Evolutionary conservation across 2,888 invertebrate species (phyloP), one percentile per base, ranked within the genome.

Genomic region (Mimumesa dahlbomi): DNA sequence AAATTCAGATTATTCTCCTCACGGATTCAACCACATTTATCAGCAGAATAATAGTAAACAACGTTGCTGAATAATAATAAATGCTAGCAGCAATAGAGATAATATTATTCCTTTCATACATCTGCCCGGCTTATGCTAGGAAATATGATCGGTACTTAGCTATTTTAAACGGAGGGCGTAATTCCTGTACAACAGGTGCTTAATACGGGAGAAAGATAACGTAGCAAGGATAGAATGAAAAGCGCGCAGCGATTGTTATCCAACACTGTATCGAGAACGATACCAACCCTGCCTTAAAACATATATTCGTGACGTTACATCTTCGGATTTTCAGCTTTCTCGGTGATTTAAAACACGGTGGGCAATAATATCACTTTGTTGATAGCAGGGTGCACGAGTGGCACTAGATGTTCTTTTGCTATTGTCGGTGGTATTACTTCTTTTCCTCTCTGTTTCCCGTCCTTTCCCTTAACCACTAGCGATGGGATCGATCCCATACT

Each of bases 171-270:
- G 16, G 19, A 19, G 22, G 42, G 25, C 19, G 38, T 43, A 57
- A 22, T 34, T 34, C 34, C n/a, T 4, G n/a, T 9, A 70, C 53
- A 71, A 71, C 70, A 71, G 70, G 57, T 71, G 70, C 62, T 62
- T 25, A 7, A 36, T 9, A 16, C 11, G 9, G 21, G 67, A 38
- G 18, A n/a, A 36, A 25, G 25, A 29, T 14, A 49, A 21, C 19
- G 22, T 29, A 14, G 16, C 7, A n/a, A 21, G 11, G 25, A 46
- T 7, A 18, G 3, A 19, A 9, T 9, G 14, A 18, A 34, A 34
- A 61, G 21, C 6, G 61, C 61, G 61, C 50, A 68, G 56, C 61
- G 66, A 49, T 43, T 11, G 42, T 25, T 18, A 31, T 6, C n/a
- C 13, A 13, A 16, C 13, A 1, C 45, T 50, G 19, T n/a, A 6